Conservation (phyloP, 2,888 invertebrate species). For the Diplolepis rosae region DNA sequence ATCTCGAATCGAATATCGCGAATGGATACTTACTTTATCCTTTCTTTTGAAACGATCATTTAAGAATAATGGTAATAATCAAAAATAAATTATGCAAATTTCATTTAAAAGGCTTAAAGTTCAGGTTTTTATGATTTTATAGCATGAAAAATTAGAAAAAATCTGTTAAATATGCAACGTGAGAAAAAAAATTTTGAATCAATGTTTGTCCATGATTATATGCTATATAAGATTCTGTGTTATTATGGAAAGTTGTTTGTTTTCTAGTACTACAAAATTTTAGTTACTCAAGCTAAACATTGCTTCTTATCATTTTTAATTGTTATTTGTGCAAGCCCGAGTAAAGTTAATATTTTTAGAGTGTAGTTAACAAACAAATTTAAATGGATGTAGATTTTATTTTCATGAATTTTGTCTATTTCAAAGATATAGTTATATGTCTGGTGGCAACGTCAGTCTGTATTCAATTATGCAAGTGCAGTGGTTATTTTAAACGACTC, state of each 20-base stretch:
- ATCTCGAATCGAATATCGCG: not conserved
- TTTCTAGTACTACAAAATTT: too few relatives aligned
- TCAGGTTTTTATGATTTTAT: not conserved
- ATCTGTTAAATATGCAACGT: too few relatives aligned
- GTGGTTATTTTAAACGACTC: conserved; percentile 14
- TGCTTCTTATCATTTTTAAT: too few relatives aligned
- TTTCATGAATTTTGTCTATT: not conserved
- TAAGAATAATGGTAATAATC: too few relatives aligned
- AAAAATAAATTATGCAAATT: too few relatives aligned
- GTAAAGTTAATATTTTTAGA: not conserved
- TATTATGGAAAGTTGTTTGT: too few relatives aligned
- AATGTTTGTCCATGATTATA: too few relatives aligned
- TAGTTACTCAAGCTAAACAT: too few relatives aligned
- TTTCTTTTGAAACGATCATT: too few relatives aligned
- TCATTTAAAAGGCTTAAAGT: not conserved
- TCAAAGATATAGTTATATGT: conserved; percentile 10
- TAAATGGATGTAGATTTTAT: not conserved
- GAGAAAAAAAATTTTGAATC: too few relatives aligned
- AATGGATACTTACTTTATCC: not conserved
- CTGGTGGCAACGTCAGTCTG: conserved; percentile 14
- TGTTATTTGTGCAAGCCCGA: not conserved
- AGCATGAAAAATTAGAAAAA: too few relatives aligned
- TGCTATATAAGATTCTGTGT: too few relatives aligned
- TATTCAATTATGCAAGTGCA: conserved; percentile 20
- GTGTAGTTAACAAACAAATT: not conserved